A percentile compares a stretch with the other conserved stretches of the same genome.
Evolutionary conservation across 1,140 invertebrate species (phyloP).

Genomic region (Orchesella cincta): DNA sequence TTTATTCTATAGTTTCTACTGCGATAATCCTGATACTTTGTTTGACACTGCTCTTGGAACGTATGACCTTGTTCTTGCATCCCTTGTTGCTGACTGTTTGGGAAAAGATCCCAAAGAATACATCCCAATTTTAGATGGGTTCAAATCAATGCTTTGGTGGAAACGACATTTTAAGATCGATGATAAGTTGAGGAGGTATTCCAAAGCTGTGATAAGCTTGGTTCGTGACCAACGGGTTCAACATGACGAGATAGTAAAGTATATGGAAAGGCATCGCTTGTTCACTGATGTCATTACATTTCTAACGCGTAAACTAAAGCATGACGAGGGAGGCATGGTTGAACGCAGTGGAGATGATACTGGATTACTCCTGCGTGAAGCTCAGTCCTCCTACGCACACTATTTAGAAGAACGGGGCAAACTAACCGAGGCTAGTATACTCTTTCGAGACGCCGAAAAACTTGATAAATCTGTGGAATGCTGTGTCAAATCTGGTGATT

Average conservation of each 20-base stretch:
- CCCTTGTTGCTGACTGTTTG: constrained; percentile 48
- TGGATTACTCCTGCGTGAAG: constrained; percentile 11
- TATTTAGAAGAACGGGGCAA: constrained; percentile 45
- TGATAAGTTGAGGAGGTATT: constrained; percentile 44
- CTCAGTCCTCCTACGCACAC: constrained; percentile 36
- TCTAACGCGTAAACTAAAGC: background rate
- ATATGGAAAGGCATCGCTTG: constrained; percentile 42
- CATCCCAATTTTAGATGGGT: constrained; percentile 48
- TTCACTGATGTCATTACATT: constrained; percentile 30
- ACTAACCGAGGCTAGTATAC: constrained; percentile 44
- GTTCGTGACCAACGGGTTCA: constrained; percentile 29
- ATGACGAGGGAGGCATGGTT: background rate
- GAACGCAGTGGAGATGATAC: constrained; percentile 5
- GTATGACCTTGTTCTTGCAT: constrained; percentile 45
- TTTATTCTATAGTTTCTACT: constrained; percentile 46
- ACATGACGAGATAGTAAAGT: constrained; percentile 42
- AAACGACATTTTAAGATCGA: constrained; percentile 46
- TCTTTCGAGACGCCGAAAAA: constrained; percentile 37
- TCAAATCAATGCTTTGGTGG: background rate
- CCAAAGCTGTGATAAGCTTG: constrained; percentile 39
- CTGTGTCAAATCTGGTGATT: constrained; percentile 33
- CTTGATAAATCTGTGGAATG: constrained; percentile 37
- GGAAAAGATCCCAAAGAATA: constrained; percentile 50
- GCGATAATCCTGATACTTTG: constrained; percentile 48
- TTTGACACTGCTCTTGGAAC: constrained; percentile 50